Percentiles rank a stretch among this genome's conserved stretches.
Conservation (phyloP, 2,888 invertebrate species). For the Anagyrus pseudococci region DNA sequence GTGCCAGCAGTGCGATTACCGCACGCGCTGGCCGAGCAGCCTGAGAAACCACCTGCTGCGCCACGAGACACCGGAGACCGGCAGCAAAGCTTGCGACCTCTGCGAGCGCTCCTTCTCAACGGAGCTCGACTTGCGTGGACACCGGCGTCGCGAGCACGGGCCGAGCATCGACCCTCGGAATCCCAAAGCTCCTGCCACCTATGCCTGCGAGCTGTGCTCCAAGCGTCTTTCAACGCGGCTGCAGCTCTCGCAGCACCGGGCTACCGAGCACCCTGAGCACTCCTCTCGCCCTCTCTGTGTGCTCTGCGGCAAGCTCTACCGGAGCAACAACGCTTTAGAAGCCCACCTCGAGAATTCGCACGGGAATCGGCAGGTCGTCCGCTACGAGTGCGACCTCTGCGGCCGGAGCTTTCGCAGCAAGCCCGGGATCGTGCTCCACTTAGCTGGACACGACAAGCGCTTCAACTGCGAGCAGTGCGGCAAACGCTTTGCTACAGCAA, state of each 20-base stretch:
- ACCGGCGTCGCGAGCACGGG: neutral
- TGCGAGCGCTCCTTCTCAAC: slow-evolving; percentile 62
- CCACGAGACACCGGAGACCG: slow-evolving; percentile 54
- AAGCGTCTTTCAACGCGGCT: neutral
- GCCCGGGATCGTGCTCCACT: slow-evolving; percentile 59
- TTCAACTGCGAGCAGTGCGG: slow-evolving; percentile 61
- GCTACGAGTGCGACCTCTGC: slow-evolving; percentile 60
- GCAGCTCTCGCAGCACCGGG: neutral
- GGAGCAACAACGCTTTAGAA: slow-evolving; percentile 59
- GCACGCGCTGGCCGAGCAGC: slow-evolving; percentile 54
- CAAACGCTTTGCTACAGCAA: too few species aligned
- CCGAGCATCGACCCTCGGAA: neutral
- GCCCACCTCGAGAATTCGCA: slow-evolving; percentile 61
- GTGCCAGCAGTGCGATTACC: slow-evolving; percentile 29
- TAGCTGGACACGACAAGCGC: slow-evolving; percentile 60
- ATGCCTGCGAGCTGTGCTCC: slow-evolving; percentile 2
- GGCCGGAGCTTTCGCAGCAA: slow-evolving; percentile 61
- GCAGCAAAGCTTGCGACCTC: slow-evolving; percentile 56
- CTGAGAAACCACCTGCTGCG: slow-evolving; percentile 55
- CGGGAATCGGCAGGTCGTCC: slow-evolving; percentile 57
- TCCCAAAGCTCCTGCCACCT: neutral
- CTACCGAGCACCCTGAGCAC: too few species aligned
- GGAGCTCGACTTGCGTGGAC: neutral
- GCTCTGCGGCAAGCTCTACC: slow-evolving; percentile 60
- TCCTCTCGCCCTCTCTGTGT: too few species aligned